Evolutionary conservation across 2,888 invertebrate genomes (phyloP), one percentile per base, ranked within the genome.

Genomic region (Drosophila fulvimacula): DNA sequence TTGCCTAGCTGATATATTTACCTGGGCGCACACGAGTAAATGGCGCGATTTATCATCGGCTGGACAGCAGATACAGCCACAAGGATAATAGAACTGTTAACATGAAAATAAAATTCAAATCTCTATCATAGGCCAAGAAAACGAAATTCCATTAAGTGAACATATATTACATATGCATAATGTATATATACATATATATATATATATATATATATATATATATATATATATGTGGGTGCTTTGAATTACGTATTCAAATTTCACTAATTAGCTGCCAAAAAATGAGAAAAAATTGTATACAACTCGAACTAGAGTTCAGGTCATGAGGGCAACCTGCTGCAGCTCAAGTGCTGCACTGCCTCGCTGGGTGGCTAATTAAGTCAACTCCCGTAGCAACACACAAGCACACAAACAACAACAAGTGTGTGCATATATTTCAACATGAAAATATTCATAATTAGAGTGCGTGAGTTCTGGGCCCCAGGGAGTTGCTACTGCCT

Each of bases 401-500:
- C 49, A 61, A 51, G 63, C 60, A 69, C 57, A 44, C 52, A 52
- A 52, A n/a, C 51, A 51, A 42, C 42, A 66, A 66, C 30, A 69
- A 56, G 84, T 69, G 79, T 76, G 76, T 79, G 27, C 27, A 30
- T 30, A 85, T 86, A 88, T 86, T 81, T 83, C 72, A 88, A 79
- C 74, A 81, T 75, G 80, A 83, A 85, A 85, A 86, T 85, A 88
- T 85, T 83, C 86, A 88, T 85, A 88, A 85, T 85, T 85, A 83
- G 87, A 87, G 77, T 87, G 89, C 89, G 87, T 84, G 75, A 62
- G 73, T 59, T 69, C 53, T 49, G 41, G 41, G 36, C 59, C 55
- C 70, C 51, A 36, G 57, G 46, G 46, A 44, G 9, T 30, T 46
- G 13, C 46, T 19, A 46, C 46, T 6, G 7, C 27, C 27, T 30